Base-by-base conservation (phyloP, 2,113 vertebrate species). In the Corapipo altera region DNA sequence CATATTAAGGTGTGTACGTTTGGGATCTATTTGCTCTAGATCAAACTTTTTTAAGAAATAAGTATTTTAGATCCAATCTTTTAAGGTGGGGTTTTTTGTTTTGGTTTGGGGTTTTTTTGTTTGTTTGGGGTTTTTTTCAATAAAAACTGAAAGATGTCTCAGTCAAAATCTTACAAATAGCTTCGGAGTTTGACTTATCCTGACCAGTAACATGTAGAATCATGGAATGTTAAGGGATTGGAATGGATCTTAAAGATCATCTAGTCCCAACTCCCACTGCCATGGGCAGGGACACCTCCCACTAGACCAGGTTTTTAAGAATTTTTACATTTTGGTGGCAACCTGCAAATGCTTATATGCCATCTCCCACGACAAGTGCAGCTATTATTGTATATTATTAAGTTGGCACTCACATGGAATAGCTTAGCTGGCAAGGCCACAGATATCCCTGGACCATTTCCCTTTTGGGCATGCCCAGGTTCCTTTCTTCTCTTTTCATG, bases 361-460 rank as follows among this genome's bases (percentile, higher is more conserved):
- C n/a, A 1, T 46, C 13, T 90, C 10, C 39, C 33, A 39, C 27
- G 18, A 35, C 24, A 33, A 1, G 3, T 1, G 0, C 7, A 19
- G 22, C 54, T 83, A 12, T 52, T 80, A 32, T 10, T 80, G 54
- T 83, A 65, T 59, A 20, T 41, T 39, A 12, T 2, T 74, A 19
- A 27, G 13, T 8, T 35, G 30, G 17, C 23, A 46, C 5, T 77
- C 6, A 1, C 11, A n/a, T 58, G n/a, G 71, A 65, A 46, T 33
- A 59, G 20, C 28, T 61, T 69, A 59, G 19, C 32, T 72, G 20
- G 8, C 26, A 66, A 77, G 46, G 61, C 27, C 30, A 54, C 41
- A 67, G 17, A 5, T 86, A 23, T n/a, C 73, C 15, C 37, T 65
- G 4, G 84, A n/a, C 8, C 21, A 19, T 67, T 62, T 91, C 8